These are phyloP conservation scores for Emys orbicularis DNA, from an alignment of 2,797 vertebrate genomes.

Conservation along the genomic window DNA sequence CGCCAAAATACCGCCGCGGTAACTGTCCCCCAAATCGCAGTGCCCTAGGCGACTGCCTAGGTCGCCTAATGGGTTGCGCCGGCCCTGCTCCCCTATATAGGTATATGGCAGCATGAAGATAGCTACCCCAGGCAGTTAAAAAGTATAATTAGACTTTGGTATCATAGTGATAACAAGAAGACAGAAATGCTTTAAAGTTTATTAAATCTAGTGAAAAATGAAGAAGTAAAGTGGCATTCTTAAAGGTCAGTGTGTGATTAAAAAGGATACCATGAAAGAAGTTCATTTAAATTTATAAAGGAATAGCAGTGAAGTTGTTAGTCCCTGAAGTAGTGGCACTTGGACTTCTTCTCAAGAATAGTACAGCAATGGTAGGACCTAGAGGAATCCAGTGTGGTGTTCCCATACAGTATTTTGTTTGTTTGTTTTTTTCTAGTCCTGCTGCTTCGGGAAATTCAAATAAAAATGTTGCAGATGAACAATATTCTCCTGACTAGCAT, in stretches of 20 bases:
- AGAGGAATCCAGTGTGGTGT: rapidly evolving
- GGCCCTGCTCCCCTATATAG: too few relatives aligned
- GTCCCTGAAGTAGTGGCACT: neutral
- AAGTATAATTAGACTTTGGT: neutral
- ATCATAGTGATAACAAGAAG: neutral
- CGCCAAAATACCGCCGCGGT: too few relatives aligned
- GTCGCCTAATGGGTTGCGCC: too few relatives aligned
- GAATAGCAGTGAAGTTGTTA: neutral
- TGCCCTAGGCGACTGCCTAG: too few relatives aligned
- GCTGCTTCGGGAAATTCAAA: neutral
- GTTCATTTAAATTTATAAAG: neutral
- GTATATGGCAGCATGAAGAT: neutral
- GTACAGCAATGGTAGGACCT: neutral
- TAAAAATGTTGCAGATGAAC: neutral
- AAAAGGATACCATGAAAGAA: neutral
- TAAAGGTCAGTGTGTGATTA: neutral
- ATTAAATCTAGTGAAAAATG: neutral
- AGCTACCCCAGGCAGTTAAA: neutral
- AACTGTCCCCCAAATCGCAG: too few relatives aligned
- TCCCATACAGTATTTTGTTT: neutral
- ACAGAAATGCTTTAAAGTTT: neutral
- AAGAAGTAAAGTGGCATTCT: neutral
- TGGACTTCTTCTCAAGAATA: neutral
- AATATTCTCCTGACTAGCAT: too few relatives aligned
- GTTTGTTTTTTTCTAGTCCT: neutral